Evolutionary conservation across 2,888 invertebrate species (phyloP).

Genomic region (Hololepta plana): DNA sequence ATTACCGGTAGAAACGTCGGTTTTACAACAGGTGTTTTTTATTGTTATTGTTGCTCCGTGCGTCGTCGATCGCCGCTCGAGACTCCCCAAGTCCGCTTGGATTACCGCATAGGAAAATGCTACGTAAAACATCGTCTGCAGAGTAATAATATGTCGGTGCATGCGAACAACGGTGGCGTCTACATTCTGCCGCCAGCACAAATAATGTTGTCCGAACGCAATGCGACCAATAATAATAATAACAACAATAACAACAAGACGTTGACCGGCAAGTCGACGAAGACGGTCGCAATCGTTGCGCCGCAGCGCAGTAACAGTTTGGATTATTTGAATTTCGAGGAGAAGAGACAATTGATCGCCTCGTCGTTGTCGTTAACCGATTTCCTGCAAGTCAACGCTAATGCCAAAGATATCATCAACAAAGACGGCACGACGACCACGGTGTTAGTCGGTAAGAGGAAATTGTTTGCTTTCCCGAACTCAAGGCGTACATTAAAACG

Average conservation of each 20-base stretch:
- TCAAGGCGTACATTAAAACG: no score
- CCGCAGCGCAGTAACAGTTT: slow-evolving; percentile 66
- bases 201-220: no score
- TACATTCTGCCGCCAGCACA: slow-evolving; percentile 19
- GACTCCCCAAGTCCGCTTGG: no score
- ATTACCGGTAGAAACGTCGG: no score
- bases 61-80: no score
- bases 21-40: no score
- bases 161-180: slow-evolving; percentile 19
- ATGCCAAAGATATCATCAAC: slow-evolving; percentile 17
- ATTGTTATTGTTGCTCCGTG: no score
- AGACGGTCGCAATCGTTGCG: slow-evolving; percentile 47
- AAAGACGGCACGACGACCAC: slow-evolving; percentile 21
- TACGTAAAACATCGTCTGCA: no score
- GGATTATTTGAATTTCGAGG: slow-evolving; percentile 82
- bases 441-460: slow-evolving; percentile 25
- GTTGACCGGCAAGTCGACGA: slow-evolving; percentile 20
- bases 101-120: no score
- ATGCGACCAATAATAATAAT: no score
- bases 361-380: slow-evolving; percentile 75
- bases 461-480: no score
- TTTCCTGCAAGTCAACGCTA: slow-evolving; percentile 29
- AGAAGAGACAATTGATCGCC: slow-evolving; percentile 76
- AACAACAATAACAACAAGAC: no score
- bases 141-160: slow-evolving; percentile 17